Base-by-base conservation (phyloP, 1,140 invertebrate species). In the Pachypsylla venusta region DNA sequence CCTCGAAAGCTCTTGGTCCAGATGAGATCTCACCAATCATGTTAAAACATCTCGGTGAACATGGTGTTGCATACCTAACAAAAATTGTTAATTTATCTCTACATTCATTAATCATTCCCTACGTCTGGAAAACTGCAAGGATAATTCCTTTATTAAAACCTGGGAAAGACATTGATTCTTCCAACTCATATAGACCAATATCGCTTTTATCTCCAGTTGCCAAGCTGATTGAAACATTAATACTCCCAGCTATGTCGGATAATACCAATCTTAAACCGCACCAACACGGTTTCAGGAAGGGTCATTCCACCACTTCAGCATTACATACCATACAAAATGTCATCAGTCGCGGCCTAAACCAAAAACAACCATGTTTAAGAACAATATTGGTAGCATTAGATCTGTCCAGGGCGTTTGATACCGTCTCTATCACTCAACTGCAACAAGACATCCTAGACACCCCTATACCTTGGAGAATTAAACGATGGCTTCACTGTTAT, bases 1-100 rank as follows among this genome's bases (percentile, higher is more conserved):
- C 55, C 4, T 56, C 55, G 1, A 56, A 56, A 56, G 55, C 55
- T 28, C 30, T 56, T n/a, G 55, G 55, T 25, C 55, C 55, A 14
- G 55, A 56, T 26, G 26, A 20, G 16, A 56, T 56, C n/a, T 56
- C 55, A 25, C 26, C 55, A 27, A 56, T 56, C n/a, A 56, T 56
- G 55, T 3, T 56, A 13, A 56, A 56, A 30, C 55, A 56, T 35
- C 55, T 56, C n/a, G 55, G 30, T n/a, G 26, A 27, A 30, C 25
- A 27, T 56, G 55, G 26, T 14, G 55, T 56, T 4, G 55, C 26
- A 30, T 56, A 30, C 25, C 55, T 56, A 19, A 56, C 55, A 26
- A 35, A 56, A 16, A 10, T 56, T 25, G 22, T 56, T 14, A 56
- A 56, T 35, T 28, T 56, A 13, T 56, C 55, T 20, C 26, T 56